These are phyloP conservation scores for Oreochromis tanganicae DNA, from an alignment of 2,113 vertebrate genomes.

Conservation along the genomic window DNA sequence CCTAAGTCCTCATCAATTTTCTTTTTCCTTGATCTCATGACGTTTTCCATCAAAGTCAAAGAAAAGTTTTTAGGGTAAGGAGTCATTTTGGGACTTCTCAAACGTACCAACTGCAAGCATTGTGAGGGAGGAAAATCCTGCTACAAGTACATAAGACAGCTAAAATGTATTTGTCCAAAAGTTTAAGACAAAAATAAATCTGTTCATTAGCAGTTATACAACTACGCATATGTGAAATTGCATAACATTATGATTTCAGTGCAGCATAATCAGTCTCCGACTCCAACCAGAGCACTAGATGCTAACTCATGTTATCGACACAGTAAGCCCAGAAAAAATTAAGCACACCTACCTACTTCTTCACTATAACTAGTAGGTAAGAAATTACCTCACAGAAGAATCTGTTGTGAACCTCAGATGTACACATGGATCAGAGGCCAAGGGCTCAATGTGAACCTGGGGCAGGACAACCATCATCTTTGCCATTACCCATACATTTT, in stretches of 20 bases:
- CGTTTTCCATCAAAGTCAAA: neutral
- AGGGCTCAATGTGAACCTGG: neutral
- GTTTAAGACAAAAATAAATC: neutral
- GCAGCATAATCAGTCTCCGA: neutral
- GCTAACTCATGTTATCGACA: neutral
- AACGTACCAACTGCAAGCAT: neutral
- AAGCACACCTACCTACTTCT: neutral
- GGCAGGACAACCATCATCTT: neutral
- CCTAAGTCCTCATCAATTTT: neutral
- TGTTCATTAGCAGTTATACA: neutral
- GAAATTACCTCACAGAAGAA: neutral
- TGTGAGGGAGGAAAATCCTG: neutral
- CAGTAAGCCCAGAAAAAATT: neutral
- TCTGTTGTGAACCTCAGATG: neutral
- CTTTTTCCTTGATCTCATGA: neutral
- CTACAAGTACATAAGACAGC: neutral
- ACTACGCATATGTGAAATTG: neutral
- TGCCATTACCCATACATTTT: neutral
- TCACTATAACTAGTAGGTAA: neutral
- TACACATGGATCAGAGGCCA: neutral
- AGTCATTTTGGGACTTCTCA: neutral
- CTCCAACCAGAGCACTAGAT: neutral
- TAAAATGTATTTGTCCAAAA: neutral
- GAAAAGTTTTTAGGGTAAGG: fast-evolving
- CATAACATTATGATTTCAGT: neutral